phyloP scores from a whole-genome alignment of 2,888 invertebrate species.

The Elysia crispata region DNA sequence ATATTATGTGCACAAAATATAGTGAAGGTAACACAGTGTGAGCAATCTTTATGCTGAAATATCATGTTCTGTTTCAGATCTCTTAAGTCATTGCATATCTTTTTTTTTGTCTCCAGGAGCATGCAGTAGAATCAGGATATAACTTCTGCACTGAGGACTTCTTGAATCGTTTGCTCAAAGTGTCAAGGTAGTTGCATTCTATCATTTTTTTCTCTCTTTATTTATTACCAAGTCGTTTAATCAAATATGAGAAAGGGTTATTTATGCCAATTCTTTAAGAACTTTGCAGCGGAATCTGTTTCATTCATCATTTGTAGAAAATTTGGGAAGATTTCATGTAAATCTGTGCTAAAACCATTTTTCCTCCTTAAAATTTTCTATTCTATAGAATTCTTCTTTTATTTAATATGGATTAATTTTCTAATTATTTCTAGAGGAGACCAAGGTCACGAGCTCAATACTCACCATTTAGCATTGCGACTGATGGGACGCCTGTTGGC shows the following conservation, averaged over 20 bases:
- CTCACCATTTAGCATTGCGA: constrained; percentile 74
- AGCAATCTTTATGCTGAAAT: too few relatives aligned
- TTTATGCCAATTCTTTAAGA: not conserved
- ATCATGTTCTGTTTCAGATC: too few relatives aligned
- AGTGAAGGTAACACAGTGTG: too few relatives aligned
- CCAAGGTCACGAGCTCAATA: constrained; percentile 73
- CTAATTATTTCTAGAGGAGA: constrained; percentile 63
- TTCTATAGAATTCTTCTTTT: not conserved
- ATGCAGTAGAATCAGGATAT: constrained; percentile 55
- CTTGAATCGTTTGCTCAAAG: constrained; percentile 70
- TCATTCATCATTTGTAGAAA: too few relatives aligned
- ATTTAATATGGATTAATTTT: not conserved
- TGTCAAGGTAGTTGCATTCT: constrained; percentile 65
- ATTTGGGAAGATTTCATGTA: too few relatives aligned
- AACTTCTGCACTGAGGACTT: constrained; percentile 72
- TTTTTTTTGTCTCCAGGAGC: constrained; percentile 42
- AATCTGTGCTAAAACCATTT: too few relatives aligned
- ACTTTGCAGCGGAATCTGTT: not conserved
- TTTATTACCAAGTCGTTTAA: too few relatives aligned
- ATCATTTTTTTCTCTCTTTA: too few relatives aligned
- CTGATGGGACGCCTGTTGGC: constrained; percentile 74
- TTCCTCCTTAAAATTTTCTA: too few relatives aligned
- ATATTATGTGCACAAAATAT: too few relatives aligned
- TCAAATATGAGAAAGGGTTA: too few relatives aligned
- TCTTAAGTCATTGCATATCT: not conserved